Evolutionary conservation across 2,888 invertebrate species (phyloP), one percentile per base, ranked within the genome.

Genomic region (Stenolophus ochropezus): DNA sequence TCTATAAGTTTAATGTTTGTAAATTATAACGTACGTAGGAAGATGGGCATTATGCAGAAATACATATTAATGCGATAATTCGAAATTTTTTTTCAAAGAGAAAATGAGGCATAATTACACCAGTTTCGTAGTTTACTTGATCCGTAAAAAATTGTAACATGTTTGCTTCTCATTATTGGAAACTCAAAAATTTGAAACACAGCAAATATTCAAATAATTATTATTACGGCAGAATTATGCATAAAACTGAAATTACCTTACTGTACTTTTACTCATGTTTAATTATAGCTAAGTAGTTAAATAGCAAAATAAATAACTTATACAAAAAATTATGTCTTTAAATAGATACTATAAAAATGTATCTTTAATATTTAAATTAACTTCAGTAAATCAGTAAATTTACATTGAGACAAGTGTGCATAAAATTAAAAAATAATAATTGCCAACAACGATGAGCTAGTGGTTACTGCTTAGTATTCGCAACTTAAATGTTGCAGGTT

Each of bases 61-160:
- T 61, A 61, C 61, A 61, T 69, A 69, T 33, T 69, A 69, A 69
- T 69, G 65, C 65, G 65, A 69, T 69, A 69, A 69, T 69, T 27
- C 16, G 8, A 27, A 69, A 69, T 27, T 33, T 69, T 69, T 42
- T 42, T 42, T 42, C 4, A 6, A 4, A 42, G 33, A 4, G 33
- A 42, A 42, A 42, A 42, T 42, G 33, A 8, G 2, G 33, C 8
- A 42, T 42, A 42, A 42, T 42, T 42, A 42, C 11, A 42, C 33
- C 33, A 42, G 33, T 42, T 42, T 42, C 11, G 33, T 42, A 42
- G 21, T 56, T 11, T 56, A 18, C 56, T 56, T 21, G 33, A 42
- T 42, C 33, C 51, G 16, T 51, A 51, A 16, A 51, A 51, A 51
- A 51, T 51, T 16, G 51, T 51, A 14, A 51, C 51, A 42, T 42